Conservation (phyloP, 2,888 invertebrate species). For the Candidula unifasciata region DNA sequence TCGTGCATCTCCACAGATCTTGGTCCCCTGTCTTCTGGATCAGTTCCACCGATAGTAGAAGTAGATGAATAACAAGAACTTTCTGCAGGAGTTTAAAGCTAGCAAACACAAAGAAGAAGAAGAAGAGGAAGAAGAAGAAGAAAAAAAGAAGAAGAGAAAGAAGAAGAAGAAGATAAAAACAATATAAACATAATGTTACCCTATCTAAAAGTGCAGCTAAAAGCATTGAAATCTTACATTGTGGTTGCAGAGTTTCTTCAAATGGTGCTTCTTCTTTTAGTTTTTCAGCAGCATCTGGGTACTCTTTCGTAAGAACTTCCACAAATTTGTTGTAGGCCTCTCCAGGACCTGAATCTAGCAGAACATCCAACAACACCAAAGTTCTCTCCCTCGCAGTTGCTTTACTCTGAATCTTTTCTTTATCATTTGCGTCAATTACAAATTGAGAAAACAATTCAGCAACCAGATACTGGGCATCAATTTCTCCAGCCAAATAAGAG, state of each 20-base stretch:
- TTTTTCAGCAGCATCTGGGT: constrained; percentile 11
- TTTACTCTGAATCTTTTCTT: not conserved
- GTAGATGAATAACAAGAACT: too few species aligned
- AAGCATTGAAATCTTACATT: constrained; percentile 4
- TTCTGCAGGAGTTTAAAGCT: too few species aligned
- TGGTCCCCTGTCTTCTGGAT: too few species aligned
- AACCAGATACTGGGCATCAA: constrained; percentile 11
- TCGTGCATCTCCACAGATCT: too few species aligned
- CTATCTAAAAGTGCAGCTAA: too few species aligned
- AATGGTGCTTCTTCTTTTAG: not conserved
- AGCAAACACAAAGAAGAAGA: too few species aligned
- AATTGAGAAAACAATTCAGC: not conserved
- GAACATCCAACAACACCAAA: constrained; percentile 4
- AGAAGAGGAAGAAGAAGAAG: too few species aligned
- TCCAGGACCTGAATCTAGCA: constrained; percentile 34
- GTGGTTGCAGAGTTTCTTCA: not conserved
- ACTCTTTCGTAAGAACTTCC: not conserved
- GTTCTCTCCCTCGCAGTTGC: not conserved
- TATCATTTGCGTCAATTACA: constrained; percentile 25
- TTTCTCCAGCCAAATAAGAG: not conserved
- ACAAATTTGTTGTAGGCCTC: constrained; percentile 17
- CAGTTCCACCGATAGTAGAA: too few species aligned
- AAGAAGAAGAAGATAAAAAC: too few species aligned
- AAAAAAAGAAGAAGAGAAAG: too few species aligned
- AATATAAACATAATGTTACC: too few species aligned